phyloP scores from a whole-genome alignment of 2,888 invertebrate species.

The Chalcis sispes region DNA sequence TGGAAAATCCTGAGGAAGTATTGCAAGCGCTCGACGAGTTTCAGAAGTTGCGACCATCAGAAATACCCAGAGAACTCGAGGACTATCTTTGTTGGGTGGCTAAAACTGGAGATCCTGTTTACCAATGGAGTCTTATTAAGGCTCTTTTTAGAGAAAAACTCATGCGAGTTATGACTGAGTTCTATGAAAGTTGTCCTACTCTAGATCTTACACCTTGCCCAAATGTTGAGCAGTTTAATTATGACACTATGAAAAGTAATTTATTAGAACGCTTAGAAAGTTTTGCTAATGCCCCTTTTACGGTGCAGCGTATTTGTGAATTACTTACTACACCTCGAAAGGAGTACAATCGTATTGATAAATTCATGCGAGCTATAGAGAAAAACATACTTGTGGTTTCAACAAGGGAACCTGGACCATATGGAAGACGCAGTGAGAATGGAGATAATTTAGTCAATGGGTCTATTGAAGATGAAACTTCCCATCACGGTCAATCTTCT shows the following conservation, averaged over 20 bases:
- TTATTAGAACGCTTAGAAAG: slow-evolving; percentile 88
- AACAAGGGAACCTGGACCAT: slow-evolving; percentile 76
- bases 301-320: slow-evolving; percentile 96
- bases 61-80: slow-evolving; percentile 92
- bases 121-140: slow-evolving; percentile 93
- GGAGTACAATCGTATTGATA: slow-evolving; percentile 96
- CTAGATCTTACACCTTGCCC: slow-evolving; percentile 91
- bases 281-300: slow-evolving; percentile 94
- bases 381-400: slow-evolving; percentile 93
- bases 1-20: slow-evolving; percentile 92
- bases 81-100: slow-evolving; percentile 94
- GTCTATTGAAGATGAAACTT: slow-evolving; percentile 69
- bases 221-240: slow-evolving; percentile 93
- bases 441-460: slow-evolving; percentile 75
- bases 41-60: slow-evolving; percentile 86
- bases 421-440: slow-evolving; percentile 71
- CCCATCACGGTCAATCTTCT: slow-evolving; percentile 60
- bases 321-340: slow-evolving; percentile 92
- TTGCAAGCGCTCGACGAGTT: slow-evolving; percentile 90
- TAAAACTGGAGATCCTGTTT: slow-evolving; percentile 95
- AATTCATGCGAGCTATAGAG: slow-evolving; percentile 97
- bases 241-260: slow-evolving; percentile 90
- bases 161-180: slow-evolving; percentile 90
- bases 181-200: slow-evolving; percentile 86
- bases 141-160: slow-evolving; percentile 92